Evolutionary conservation across 2,113 vertebrate genomes (phyloP).

Genomic region (Paracanthobrama guichenoti): DNA sequence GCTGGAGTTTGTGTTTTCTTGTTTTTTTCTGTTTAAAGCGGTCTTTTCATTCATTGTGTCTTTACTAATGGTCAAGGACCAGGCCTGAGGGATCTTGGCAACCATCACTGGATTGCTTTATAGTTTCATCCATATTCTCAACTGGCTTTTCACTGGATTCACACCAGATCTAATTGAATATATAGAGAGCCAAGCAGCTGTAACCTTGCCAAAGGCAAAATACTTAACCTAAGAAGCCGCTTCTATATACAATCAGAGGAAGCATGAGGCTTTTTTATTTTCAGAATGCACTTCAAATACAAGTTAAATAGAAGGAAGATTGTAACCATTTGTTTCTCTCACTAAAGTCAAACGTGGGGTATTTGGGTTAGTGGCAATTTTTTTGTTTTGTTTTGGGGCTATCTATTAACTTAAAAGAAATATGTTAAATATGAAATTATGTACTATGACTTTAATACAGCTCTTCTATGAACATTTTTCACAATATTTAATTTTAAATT

Average conservation of each 20-base stretch:
- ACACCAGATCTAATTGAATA: conserved; percentile 64
- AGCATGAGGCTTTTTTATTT: conserved; percentile 42
- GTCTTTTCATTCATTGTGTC: conserved; percentile 36
- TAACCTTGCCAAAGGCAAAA: conserved; percentile 68
- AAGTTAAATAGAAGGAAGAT: background rate
- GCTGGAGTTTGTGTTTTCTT: background rate
- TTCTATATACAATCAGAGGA: conserved; percentile 57
- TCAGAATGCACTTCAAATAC: conserved; percentile 3
- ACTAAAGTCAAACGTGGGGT: background rate
- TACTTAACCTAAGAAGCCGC: conserved; percentile 59
- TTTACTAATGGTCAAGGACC: conserved; percentile 55
- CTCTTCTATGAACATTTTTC: background rate
- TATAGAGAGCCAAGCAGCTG: conserved; percentile 51
- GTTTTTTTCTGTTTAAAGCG: background rate
- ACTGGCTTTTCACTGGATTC: conserved; percentile 57
- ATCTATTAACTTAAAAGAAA: background rate
- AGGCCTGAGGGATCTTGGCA: conserved; percentile 28
- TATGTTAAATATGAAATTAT: background rate
- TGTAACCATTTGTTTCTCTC: background rate
- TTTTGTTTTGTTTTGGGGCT: background rate
- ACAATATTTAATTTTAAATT: background rate
- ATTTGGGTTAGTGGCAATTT: background rate
- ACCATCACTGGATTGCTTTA: conserved; percentile 55
- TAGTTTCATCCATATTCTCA: conserved; percentile 63
- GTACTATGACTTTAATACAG: background rate